These are phyloP conservation scores for Nycticryphes semicollaris DNA, from an alignment of 2,113 vertebrate species.

Conservation along the genomic window DNA sequence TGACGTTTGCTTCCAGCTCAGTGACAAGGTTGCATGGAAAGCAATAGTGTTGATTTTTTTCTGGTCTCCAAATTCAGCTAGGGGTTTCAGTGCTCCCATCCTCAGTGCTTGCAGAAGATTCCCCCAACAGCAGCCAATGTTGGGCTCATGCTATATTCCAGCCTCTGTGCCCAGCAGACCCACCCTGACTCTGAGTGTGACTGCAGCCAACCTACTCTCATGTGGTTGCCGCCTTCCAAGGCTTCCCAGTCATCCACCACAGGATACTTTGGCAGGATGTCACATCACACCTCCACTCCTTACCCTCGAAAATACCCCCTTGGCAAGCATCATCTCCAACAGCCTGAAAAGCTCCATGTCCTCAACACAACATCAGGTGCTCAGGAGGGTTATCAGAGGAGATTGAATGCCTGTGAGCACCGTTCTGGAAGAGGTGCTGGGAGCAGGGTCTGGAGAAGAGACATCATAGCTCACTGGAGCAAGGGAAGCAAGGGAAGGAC, in stretches of 20 bases:
- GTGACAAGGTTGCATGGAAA: background rate
- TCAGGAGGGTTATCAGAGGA: background rate
- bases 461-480: background rate
- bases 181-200: background rate
- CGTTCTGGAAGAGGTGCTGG: background rate
- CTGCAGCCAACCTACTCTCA: accelerated
- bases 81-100: background rate
- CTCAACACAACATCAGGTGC: accelerated
- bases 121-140: accelerated
- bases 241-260: background rate
- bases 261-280: background rate
- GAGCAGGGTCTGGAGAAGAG: background rate
- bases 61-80: background rate
- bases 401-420: accelerated
- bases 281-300: background rate
- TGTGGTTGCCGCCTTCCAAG: accelerated
- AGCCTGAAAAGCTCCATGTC: background rate
- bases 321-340: background rate
- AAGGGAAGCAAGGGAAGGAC: background rate
- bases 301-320: background rate
- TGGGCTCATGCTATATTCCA: too few relatives aligned
- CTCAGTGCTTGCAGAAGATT: background rate
- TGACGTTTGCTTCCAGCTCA: background rate
- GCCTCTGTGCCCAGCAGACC: background rate
- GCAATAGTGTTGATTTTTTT: background rate